phyloP scores from a whole-genome alignment of 2,888 invertebrate species.

The Ochropleura leucogaster region DNA sequence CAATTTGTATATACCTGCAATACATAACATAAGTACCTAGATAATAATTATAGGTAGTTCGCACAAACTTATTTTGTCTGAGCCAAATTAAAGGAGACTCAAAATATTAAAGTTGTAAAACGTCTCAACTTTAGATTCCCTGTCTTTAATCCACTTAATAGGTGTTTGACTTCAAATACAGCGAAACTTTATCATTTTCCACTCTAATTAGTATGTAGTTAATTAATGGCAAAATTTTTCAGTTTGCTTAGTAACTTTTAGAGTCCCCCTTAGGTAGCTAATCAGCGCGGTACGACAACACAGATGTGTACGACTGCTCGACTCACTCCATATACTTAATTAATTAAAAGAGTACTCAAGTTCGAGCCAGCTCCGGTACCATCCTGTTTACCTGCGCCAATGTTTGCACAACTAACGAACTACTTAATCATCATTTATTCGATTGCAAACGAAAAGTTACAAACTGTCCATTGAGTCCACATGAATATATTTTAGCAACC shows the following conservation, averaged over 20 bases:
- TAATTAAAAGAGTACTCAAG: slow-evolving; percentile 87
- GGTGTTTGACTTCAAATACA: slow-evolving; percentile 57
- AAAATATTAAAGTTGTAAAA: slow-evolving; percentile 51
- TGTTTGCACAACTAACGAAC: slow-evolving; percentile 86
- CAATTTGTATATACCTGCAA: neutral
- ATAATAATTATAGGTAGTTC: neutral
- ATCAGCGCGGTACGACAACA: slow-evolving; percentile 70
- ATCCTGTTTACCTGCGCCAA: slow-evolving; percentile 82
- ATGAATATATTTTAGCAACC: slow-evolving; percentile 41
- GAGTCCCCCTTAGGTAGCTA: slow-evolving; percentile 71
- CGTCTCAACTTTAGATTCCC: slow-evolving; percentile 38
- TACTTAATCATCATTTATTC: slow-evolving; percentile 79
- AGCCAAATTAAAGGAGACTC: slow-evolving; percentile 37
- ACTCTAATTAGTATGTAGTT: slow-evolving; percentile 63
- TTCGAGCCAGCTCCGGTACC: slow-evolving; percentile 73
- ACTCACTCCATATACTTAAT: slow-evolving; percentile 84
- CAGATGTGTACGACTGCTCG: slow-evolving; percentile 76
- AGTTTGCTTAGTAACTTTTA: slow-evolving; percentile 67
- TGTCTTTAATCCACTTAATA: slow-evolving; percentile 58
- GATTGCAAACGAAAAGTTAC: slow-evolving; percentile 66
- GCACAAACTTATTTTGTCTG: neutral
- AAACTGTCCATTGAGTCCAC: slow-evolving; percentile 52
- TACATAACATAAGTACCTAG: neutral
- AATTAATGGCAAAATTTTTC: slow-evolving; percentile 66
- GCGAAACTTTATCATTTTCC: slow-evolving; percentile 56